phyloP scores from a whole-genome alignment of 1,140 invertebrate genomes.

The Ceratina calcarata region DNA sequence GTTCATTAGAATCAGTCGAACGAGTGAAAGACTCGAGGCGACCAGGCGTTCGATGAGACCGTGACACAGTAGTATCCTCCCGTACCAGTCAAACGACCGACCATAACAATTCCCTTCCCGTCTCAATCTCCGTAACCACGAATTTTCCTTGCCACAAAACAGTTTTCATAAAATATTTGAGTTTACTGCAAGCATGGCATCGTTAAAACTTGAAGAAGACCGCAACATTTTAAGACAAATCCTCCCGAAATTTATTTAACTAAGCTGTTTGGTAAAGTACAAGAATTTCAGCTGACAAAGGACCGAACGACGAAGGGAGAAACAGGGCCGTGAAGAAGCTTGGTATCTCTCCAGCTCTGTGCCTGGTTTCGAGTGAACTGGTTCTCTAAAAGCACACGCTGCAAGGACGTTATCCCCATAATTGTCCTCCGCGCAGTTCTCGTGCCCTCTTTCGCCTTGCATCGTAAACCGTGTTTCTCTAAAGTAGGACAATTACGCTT shows the following conservation, averaged over 20 bases:
- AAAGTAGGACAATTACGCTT: conserved; percentile 5
- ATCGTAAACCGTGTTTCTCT: background rate
- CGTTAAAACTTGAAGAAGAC: too few relatives aligned
- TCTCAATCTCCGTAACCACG: background rate
- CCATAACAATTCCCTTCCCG: conserved; percentile 4
- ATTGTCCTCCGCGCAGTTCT: conserved; percentile 32
- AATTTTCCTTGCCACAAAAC: background rate
- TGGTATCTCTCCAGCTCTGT: conserved; percentile 9
- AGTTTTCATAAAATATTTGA: too few relatives aligned
- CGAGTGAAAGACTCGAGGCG: background rate
- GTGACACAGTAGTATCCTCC: conserved; percentile 64
- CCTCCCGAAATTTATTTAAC: too few relatives aligned
- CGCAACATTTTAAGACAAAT: too few relatives aligned
- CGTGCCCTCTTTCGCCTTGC: background rate
- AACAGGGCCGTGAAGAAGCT: background rate
- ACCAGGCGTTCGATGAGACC: conserved; percentile 41
- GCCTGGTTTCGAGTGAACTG: conserved; percentile 24
- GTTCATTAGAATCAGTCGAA: background rate
- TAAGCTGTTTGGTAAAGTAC: too few relatives aligned
- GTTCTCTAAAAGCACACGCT: conserved; percentile 13
- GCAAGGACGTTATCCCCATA: conserved; percentile 30
- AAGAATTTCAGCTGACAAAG: too few relatives aligned
- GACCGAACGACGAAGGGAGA: too few relatives aligned
- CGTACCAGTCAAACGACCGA: conserved; percentile 50
- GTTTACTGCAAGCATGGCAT: too few relatives aligned